These are phyloP conservation scores for Hemaris fuciformis DNA, from an alignment of 2,888 invertebrate genomes.

Conservation along the genomic window DNA sequence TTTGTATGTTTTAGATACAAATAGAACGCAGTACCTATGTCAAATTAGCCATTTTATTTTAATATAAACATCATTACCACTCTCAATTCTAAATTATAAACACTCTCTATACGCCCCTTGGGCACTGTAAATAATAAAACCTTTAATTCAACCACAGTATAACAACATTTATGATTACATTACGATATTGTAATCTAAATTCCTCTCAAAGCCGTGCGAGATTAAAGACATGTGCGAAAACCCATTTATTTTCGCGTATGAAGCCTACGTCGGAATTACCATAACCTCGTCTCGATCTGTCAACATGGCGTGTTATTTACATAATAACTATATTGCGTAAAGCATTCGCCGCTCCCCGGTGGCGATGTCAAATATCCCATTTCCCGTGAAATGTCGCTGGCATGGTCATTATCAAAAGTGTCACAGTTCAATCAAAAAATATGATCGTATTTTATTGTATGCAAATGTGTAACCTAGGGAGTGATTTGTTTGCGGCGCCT, in stretches of 20 bases:
- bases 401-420: slow-evolving; percentile 9
- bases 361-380: not conserved
- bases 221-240: slow-evolving; percentile 4
- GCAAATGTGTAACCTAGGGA: not conserved
- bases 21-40: too few relatives aligned
- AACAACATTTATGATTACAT: not conserved
- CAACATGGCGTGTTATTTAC: not conserved
- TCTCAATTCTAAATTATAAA: not conserved
- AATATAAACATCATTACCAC: too few relatives aligned
- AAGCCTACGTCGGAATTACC: not conserved
- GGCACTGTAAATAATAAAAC: not conserved
- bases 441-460: not conserved
- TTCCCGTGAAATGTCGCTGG: slow-evolving; percentile 7
- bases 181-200: not conserved
- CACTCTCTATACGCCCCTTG: not conserved
- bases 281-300: not conserved
- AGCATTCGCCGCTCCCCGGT: slow-evolving; percentile 1
- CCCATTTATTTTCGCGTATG: not conserved
- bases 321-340: slow-evolving; percentile 1
- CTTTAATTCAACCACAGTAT: not conserved
- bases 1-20: too few relatives aligned
- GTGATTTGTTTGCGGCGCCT: not conserved
- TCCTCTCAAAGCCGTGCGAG: not conserved
- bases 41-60: too few relatives aligned
- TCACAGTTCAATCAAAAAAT: slow-evolving; percentile 9